Conservation (phyloP, 2,888 invertebrate genomes). For the Melanchra persicariae region DNA sequence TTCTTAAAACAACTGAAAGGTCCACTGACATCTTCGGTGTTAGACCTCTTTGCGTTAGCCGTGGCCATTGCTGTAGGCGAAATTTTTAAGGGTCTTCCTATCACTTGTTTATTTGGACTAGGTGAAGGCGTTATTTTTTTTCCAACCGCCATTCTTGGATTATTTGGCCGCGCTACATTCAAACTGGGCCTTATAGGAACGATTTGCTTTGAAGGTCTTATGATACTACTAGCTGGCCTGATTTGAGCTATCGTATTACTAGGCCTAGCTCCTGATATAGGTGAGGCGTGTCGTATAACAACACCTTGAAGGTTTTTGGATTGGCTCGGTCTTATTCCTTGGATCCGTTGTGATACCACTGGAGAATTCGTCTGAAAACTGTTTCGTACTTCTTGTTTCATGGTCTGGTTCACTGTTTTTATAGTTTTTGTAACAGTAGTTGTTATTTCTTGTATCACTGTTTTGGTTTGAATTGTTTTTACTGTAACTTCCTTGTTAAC, state of each 20-base stretch:
- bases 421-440: constrained; percentile 89
- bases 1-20: constrained; percentile 87
- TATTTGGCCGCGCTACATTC: constrained; percentile 67
- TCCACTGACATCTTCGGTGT: constrained; percentile 72
- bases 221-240: constrained; percentile 63
- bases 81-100: constrained; percentile 78
- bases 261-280: constrained; percentile 72
- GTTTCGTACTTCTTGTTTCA: constrained; percentile 81
- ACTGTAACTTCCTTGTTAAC: constrained; percentile 85
- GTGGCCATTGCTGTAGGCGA: constrained; percentile 75
- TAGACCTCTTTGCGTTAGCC: constrained; percentile 72
- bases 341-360: constrained; percentile 72
- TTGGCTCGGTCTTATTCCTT: constrained; percentile 70
- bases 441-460: constrained; percentile 87
- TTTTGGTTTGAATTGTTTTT: constrained; percentile 85
- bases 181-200: constrained; percentile 73
- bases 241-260: constrained; percentile 67
- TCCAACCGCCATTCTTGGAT: constrained; percentile 72
- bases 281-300: constrained; percentile 76
- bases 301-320: constrained; percentile 76
- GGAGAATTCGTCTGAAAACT: constrained; percentile 69
- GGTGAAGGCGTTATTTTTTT: constrained; percentile 69
- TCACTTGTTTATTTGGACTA: constrained; percentile 65
- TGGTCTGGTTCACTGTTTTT: constrained; percentile 84
- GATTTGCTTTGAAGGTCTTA: constrained; percentile 74